Evolutionary conservation across 2,797 vertebrate species (phyloP).

Genomic region (Artibeus lituratus): DNA sequence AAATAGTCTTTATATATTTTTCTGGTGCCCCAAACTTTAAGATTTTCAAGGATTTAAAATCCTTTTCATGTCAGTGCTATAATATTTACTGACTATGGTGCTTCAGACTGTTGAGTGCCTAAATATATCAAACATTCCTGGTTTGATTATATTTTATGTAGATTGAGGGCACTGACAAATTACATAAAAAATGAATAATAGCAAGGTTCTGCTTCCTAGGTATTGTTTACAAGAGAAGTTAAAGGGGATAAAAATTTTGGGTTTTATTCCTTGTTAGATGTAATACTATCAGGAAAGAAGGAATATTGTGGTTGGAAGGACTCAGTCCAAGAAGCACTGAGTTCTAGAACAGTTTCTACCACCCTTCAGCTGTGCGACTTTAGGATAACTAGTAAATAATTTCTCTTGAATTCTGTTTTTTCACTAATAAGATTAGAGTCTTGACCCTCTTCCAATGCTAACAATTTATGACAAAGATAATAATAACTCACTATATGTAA

Average conservation of each 20-base stretch:
- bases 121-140: not conserved
- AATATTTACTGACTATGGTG: not conserved
- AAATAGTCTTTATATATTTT: not conserved
- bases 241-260: not conserved
- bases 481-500: not conserved
- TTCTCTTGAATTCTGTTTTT: slow-evolving; percentile 1
- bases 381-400: not conserved
- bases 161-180: not conserved
- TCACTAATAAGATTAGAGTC: not conserved
- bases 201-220: not conserved
- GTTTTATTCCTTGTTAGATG: not conserved
- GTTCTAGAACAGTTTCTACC: not conserved
- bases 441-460: not conserved
- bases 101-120: not conserved
- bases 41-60: not conserved
- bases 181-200: slow-evolving; percentile 12
- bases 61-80: not conserved
- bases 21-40: not conserved
- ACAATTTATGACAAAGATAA: not conserved
- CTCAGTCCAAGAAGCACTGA: not conserved
- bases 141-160: not conserved
- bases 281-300: not conserved
- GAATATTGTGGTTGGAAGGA: not conserved
- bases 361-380: not conserved
- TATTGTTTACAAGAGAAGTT: not conserved